These are phyloP conservation scores for Sebastes kiyomatsui DNA, from an alignment of 2,797 vertebrate species.

Conservation along the genomic window DNA sequence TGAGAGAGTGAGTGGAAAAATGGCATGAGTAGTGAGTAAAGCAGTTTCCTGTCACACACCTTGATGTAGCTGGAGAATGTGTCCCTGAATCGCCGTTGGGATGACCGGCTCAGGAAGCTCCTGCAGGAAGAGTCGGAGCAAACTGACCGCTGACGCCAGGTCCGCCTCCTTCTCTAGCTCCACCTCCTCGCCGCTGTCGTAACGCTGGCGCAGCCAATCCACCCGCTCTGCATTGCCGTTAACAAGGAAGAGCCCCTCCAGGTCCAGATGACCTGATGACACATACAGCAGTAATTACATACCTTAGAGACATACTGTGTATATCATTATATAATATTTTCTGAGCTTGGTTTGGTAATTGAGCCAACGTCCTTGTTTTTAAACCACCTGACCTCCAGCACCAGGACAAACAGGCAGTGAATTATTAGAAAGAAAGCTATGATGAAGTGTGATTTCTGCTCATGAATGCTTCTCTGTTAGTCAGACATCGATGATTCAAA, in stretches of 20 bases:
- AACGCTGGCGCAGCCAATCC: conserved; percentile 96
- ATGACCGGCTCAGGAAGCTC: conserved; percentile 97
- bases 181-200: conserved; percentile 94
- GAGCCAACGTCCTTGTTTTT: not conserved
- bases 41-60: conserved; percentile 75
- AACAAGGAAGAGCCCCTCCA: conserved; percentile 97
- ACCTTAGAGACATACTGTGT: not conserved
- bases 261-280: conserved; percentile 89
- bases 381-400: not conserved
- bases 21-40: not conserved
- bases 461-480: not conserved
- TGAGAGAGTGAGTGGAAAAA: not conserved
- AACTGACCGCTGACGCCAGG: conserved; percentile 95
- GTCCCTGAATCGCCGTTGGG: conserved; percentile 89
- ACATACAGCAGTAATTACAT: not conserved
- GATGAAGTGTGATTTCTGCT: not conserved
- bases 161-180: conserved; percentile 97
- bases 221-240: conserved; percentile 97
- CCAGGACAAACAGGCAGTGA: not conserved
- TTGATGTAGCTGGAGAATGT: conserved; percentile 94
- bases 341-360: not conserved
- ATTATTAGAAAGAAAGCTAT: not conserved
- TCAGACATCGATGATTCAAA: not conserved
- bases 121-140: conserved; percentile 97
- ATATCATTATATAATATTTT: not conserved